phyloP scores from a whole-genome alignment of 2,888 invertebrate genomes.

The Dolomedes plantarius region DNA sequence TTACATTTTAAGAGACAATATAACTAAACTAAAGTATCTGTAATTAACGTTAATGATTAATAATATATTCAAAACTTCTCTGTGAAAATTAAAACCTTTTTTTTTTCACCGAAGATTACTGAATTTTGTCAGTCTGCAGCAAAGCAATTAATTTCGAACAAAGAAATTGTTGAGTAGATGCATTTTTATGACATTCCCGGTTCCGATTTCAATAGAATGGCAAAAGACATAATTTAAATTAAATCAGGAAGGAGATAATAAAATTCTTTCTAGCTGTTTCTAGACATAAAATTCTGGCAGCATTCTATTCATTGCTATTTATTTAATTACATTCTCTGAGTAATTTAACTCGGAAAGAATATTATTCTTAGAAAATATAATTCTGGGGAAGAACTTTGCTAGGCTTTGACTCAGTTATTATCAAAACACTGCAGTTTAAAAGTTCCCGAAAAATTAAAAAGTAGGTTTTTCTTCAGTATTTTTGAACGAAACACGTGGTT shows the following conservation, averaged over 20 bases:
- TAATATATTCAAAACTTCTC: background rate
- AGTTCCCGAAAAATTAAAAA: background rate
- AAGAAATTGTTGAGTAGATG: background rate
- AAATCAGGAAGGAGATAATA: conserved; percentile 1
- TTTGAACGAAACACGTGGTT: too few species aligned
- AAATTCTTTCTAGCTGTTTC: background rate
- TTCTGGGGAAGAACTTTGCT: background rate
- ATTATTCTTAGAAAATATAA: conserved; percentile 6
- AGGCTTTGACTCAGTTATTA: background rate
- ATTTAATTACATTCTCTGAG: background rate
- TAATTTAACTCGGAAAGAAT: background rate
- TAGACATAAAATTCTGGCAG: background rate
- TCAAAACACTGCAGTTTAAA: background rate
- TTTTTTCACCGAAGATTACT: background rate
- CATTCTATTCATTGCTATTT: background rate
- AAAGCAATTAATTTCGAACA: background rate
- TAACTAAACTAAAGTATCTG: background rate
- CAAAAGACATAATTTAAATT: conserved; percentile 1
- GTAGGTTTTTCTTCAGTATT: too few species aligned
- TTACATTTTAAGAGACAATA: too few species aligned
- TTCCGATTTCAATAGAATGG: background rate
- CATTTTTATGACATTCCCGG: background rate
- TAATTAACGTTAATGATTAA: background rate
- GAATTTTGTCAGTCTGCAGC: background rate
- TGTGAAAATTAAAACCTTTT: background rate